phyloP scores from a whole-genome alignment of 1,140 invertebrate genomes.

The Hylaeus volcanicus region DNA sequence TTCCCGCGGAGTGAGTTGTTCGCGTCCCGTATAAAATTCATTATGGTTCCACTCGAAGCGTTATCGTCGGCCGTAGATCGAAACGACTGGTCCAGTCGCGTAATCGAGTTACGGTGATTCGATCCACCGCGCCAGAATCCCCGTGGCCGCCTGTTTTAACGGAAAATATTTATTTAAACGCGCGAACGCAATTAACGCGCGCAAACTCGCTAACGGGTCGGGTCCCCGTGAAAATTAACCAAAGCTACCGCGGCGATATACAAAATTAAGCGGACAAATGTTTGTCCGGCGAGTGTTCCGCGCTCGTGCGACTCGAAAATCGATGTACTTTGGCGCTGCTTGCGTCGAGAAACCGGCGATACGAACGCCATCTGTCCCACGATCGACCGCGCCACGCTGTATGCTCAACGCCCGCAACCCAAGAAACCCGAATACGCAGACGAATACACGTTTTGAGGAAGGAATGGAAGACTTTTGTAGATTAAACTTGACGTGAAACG shows the following conservation, averaged over 20 bases:
- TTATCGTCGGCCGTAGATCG: conserved; percentile 25
- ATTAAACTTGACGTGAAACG: conserved; percentile 62
- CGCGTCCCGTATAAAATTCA: background rate
- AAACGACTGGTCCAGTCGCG: conserved; percentile 13
- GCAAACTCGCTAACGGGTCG: background rate
- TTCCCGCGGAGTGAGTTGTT: background rate
- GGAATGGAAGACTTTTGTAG: conserved; percentile 73
- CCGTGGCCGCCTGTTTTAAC: background rate
- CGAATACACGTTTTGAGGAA: conserved; percentile 61
- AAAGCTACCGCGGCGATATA: background rate
- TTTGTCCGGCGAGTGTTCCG: background rate
- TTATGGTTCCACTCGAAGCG: conserved; percentile 12
- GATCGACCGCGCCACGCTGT: conserved; percentile 11
- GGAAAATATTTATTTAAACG: conserved; percentile 33
- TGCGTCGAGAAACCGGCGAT: conserved; percentile 35
- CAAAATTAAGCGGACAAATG: conserved; percentile 11
- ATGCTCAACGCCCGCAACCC: conserved; percentile 24
- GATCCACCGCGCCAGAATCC: background rate
- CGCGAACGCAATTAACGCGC: conserved; percentile 27
- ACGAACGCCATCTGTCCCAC: background rate
- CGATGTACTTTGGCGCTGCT: background rate
- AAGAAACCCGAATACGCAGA: conserved; percentile 58
- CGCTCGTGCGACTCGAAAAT: background rate
- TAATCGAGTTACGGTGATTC: conserved; percentile 17
- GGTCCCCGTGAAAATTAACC: conserved; percentile 4